Base-by-base conservation (phyloP, 2,797 vertebrate genomes). In the Cryptoblepharus egeriae region DNA sequence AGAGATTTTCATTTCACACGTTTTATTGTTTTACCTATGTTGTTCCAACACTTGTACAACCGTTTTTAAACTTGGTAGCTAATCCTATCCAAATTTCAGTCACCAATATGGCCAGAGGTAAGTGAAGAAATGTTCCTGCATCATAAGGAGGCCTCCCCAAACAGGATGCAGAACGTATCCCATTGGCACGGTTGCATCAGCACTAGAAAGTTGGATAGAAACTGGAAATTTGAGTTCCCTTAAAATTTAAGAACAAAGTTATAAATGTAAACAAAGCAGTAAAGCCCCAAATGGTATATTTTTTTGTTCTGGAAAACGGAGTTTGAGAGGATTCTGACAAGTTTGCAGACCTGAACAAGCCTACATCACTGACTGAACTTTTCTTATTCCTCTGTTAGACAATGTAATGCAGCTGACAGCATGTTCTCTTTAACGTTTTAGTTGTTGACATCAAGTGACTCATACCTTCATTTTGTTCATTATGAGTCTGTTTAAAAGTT, bases 401-500 rank as follows among this genome's bases (percentile, higher is more conserved):
- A 55, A 55, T 42, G 24, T 3, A 75, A 22, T 67, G 3, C 52
- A 79, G 26, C 12, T n/a, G 20, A 18, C 57, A 61, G 24, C 42
- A 45, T 39, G 16, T 57, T 79, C 74, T 64, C 68, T 28, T n/a
- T 10, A 0, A 2, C 1, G 3, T 52, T 74, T 63, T 82, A 78
- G 32, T 30, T 49, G 37, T 67, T 83, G 63, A 58, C 76, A 79
- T 32, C 20, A 22, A 68, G 37, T 70, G 32, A 64, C 16, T 69
- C 24, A 42, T n/a, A 9, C 42, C 3, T 5, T 12, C 35, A 84
- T 79, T 76, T 60, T 16, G 2, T 11, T 15, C 30, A 18, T 80
- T 65, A 30, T 77, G 88, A 65, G 75, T 85, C 80, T 88, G 87
- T 88, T 92, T 37, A 90, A 85, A 75, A 79, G 4, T 87, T 87